Evolutionary conservation across 2,113 vertebrate genomes (phyloP).

Genomic region (Scalopus aquaticus): DNA sequence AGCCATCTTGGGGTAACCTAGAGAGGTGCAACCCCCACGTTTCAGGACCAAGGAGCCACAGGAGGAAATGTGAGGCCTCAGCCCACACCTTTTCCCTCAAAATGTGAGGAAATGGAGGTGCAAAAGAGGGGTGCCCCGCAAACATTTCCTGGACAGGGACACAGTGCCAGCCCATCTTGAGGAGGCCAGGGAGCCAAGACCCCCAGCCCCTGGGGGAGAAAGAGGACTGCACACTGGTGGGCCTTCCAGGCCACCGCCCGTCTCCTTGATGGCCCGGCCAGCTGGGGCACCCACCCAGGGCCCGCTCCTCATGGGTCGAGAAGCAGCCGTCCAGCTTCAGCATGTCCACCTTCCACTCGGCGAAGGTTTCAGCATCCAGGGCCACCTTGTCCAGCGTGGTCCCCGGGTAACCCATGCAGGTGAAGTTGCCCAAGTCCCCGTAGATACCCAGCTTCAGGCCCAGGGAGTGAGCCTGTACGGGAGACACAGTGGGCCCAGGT

Average conservation of each 20-base stretch:
- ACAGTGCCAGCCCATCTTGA: background rate
- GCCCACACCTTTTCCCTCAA: background rate
- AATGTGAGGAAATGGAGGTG: background rate
- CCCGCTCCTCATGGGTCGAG: constrained; percentile 86
- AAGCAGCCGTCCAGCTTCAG: constrained; percentile 96
- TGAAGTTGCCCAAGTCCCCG: constrained; percentile 90
- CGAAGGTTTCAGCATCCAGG: constrained; percentile 93
- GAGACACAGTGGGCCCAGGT: background rate
- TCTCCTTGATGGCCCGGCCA: accelerated
- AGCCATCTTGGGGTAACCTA: constrained; percentile 94
- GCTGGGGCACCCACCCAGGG: constrained; percentile 82
- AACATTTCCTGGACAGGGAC: background rate
- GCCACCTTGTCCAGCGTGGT: constrained; percentile 88
- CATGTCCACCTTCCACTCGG: constrained; percentile 96
- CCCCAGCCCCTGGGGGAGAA: background rate
- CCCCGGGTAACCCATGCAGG: constrained; percentile 93
- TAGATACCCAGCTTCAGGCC: constrained; percentile 97
- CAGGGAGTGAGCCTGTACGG: constrained; percentile 87
- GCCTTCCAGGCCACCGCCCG: background rate
- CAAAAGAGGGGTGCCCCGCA: background rate
- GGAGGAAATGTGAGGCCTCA: background rate
- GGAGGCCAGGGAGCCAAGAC: background rate
- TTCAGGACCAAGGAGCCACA: constrained; percentile 49
- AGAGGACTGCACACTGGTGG: background rate
- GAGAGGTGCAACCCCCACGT: constrained; percentile 23